phyloP scores from a whole-genome alignment of 2,888 invertebrate genomes.

The Chloroclysta siterata region DNA sequence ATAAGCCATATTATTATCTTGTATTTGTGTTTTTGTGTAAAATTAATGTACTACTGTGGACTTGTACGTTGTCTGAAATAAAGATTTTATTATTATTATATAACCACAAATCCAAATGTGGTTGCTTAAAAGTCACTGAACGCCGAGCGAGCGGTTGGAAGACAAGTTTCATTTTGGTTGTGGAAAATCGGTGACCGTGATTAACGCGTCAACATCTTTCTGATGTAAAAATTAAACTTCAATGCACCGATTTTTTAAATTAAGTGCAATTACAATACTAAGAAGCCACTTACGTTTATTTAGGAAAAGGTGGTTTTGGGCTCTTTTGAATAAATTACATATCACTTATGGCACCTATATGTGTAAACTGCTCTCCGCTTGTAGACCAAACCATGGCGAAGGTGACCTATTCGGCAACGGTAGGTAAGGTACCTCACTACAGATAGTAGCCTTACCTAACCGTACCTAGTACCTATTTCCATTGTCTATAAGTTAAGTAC shows the following conservation, averaged over 20 bases:
- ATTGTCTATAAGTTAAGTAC: no score
- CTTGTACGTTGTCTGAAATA: no score
- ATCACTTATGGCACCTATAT: slow-evolving; percentile 5
- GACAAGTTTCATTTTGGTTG: no score
- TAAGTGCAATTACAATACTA: slow-evolving; percentile 14
- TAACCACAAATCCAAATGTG: slow-evolving; percentile 47
- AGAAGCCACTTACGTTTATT: slow-evolving; percentile 20
- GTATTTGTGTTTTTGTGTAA: no score
- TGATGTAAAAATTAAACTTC: slow-evolving; percentile 25
- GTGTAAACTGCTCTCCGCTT: neutral
- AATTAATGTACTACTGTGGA: no score
- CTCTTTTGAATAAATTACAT: slow-evolving; percentile 20
- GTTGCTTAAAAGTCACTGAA: slow-evolving; percentile 40
- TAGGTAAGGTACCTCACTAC: neutral
- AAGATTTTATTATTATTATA: neutral
- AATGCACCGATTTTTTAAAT: slow-evolving; percentile 17
- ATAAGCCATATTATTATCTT: no score
- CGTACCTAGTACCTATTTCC: no score
- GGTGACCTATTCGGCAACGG: neutral
- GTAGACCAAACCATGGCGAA: neutral
- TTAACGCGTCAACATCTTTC: slow-evolving; percentile 19
- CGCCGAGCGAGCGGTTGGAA: neutral
- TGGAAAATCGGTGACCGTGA: slow-evolving; percentile 26
- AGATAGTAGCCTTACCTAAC: no score
- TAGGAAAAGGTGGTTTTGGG: slow-evolving; percentile 27